Base-by-base conservation (phyloP, 2,888 invertebrate genomes). In the Agriotes lineatus region DNA sequence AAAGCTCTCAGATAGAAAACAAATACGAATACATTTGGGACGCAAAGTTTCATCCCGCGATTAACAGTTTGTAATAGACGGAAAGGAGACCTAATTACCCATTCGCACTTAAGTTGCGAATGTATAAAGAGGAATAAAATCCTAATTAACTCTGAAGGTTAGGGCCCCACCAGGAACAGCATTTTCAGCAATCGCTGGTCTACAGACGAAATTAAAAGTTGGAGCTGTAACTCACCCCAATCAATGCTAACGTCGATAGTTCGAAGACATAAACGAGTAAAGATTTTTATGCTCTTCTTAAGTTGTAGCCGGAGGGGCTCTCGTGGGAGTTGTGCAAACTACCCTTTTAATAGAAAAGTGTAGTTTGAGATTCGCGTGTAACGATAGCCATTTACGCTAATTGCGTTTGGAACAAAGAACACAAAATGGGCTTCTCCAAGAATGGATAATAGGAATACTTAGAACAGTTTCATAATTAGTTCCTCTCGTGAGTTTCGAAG, bases 331-430 rank as follows among this genome's bases (percentile, higher is more conserved):
- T 68, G 56, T 54, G 54, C 73, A 67, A 75, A 74, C 71, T 67
- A 70, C 69, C 63, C 74, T 70, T 69, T 76, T 79, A 80, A 80
- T 81, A 80, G 81, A 79, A 80, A 77, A 78, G 72, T 76, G 77
- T 78, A 77, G 79, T 79, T 79, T 77, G 74, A 76, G 77, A 79
- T 77, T 79, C 79, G 79, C 78, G 79, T 80, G 80, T 79, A 79
- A 81, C 77, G 77, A 76, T 77, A 74, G 75, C 78, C 78, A 78
- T 80, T 80, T 78, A 75, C 71, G 75, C 78, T 81, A 81, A 81
- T 81, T 79, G 79, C 77, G 71, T 77, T 78, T 76, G 74, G 75
- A 76, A 75, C 75, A 74, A 75, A 75, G 77, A 78, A 77, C 75
- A 75, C 73, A 65, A 71, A 72, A 70, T 69, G 73, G 72, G 72